Evolutionary conservation across 2,797 vertebrate species (phyloP), one percentile per base, ranked within the genome.

Genomic region (Peromyscus nudipes): DNA sequence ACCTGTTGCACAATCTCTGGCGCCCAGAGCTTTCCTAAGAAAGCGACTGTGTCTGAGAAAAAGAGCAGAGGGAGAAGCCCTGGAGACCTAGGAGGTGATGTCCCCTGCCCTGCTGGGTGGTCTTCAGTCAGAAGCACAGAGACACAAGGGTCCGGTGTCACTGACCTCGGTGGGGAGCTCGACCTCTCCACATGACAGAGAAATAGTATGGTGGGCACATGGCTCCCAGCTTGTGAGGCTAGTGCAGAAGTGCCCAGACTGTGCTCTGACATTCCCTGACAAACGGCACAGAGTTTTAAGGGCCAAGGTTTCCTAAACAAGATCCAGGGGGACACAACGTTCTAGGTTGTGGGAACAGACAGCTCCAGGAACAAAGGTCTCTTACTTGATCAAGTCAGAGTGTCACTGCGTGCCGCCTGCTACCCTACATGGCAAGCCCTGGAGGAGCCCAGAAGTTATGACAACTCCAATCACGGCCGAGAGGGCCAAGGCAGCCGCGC

Each of bases 371-470:
- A 25, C 73, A 55, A 52, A 85, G 19, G 8, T 60, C 40, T 52
- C 29, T 43, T 31, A 2, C 1, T 12, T 60, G 82, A 92, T 13
- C 31, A 13, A 3, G 8, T 25, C 37, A 60, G 73, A 77, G 17
- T 67, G 69, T 49, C 1, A 0, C 25, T 31, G 37, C 1, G 2
- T 0, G 1, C 9, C 5, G 12, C 21, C n/a, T 46, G 34, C 16
- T 37, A 5, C 34, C 2, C 2, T 0, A 0, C 14, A 1, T 6
- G 6, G 0, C 6, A 16, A 46, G 5, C 0, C 3, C 31, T 62
- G 1, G 37, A 9, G n/a, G 21, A 62, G 14, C 29, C 57, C 21
- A 0, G 11, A 31, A 17, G 62, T 34, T 25, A 5, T 0, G 16
- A 80, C 43, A 76, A 79, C n/a, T n/a, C n/a, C 52, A 34, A 40